Conservation (phyloP, 2,113 vertebrate genomes). For the Rostratula benghalensis region DNA sequence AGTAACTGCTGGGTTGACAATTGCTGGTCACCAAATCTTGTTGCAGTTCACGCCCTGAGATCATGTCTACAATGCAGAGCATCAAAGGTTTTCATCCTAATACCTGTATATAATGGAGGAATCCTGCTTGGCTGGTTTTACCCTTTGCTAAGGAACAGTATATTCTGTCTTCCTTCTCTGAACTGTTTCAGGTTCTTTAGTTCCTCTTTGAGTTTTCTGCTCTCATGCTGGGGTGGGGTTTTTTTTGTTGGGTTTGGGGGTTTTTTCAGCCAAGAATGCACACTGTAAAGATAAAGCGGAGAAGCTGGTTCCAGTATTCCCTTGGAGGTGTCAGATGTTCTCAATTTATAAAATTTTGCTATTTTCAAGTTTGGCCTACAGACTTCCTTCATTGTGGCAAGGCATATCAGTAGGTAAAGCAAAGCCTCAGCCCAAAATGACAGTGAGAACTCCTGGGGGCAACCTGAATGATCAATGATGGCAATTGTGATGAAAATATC, state of each 20-base stretch:
- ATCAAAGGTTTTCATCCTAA: background rate
- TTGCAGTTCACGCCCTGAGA: background rate
- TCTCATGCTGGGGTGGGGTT: background rate
- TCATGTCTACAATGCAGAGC: background rate
- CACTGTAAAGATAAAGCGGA: background rate
- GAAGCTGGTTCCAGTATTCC: background rate
- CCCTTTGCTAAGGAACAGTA: background rate
- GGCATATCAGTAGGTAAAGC: background rate
- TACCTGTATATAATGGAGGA: background rate
- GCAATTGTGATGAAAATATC: background rate
- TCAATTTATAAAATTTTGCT: background rate
- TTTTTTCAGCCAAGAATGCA: background rate
- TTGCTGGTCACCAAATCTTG: background rate
- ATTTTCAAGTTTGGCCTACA: background rate
- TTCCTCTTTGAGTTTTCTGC: background rate
- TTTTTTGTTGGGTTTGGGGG: background rate
- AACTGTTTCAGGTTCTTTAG: background rate
- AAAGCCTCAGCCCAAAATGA: background rate
- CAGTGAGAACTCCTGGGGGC: background rate
- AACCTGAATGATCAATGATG: background rate
- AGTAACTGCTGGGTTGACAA: background rate
- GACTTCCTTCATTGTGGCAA: background rate
- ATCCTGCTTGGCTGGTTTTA: constrained; percentile 33
- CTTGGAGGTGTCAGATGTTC: background rate
- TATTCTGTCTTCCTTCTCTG: background rate